Evolutionary conservation across 2,113 vertebrate genomes (phyloP).

Genomic region (Amphiprion percula): DNA sequence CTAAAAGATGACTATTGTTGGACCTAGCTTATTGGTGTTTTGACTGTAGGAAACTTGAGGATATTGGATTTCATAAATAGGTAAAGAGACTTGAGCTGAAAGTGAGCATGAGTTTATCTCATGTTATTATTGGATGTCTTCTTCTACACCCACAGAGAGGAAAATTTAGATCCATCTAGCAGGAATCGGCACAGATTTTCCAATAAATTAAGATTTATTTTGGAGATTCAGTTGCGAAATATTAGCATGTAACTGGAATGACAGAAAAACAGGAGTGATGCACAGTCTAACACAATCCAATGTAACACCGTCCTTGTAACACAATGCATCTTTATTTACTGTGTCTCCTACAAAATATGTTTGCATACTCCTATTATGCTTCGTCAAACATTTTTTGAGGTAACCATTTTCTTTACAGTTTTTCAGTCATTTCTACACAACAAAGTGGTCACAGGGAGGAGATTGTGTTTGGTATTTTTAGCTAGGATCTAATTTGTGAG

Average conservation of each 20-base stretch:
- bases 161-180: background rate
- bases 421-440: no score
- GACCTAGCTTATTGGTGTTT: conserved; percentile 57
- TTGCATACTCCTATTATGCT: background rate
- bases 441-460: background rate
- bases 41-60: conserved; percentile 31
- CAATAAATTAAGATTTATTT: conserved; percentile 5
- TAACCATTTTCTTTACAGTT: background rate
- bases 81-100: conserved; percentile 18
- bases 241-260: background rate
- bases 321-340: background rate
- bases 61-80: conserved; percentile 39
- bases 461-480: background rate
- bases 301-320: background rate
- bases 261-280: background rate
- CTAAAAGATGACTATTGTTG: conserved; percentile 26
- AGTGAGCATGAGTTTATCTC: conserved; percentile 30
- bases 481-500: background rate
- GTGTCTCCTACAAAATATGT: background rate
- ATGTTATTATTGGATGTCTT: conserved; percentile 32
- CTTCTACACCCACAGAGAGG: conserved; percentile 6
- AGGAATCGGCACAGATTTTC: background rate
- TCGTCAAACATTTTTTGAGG: background rate
- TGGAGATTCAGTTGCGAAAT: background rate
- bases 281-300: background rate